phyloP scores from a whole-genome alignment of 2,113 vertebrate genomes.

The Eclectus roratus region DNA sequence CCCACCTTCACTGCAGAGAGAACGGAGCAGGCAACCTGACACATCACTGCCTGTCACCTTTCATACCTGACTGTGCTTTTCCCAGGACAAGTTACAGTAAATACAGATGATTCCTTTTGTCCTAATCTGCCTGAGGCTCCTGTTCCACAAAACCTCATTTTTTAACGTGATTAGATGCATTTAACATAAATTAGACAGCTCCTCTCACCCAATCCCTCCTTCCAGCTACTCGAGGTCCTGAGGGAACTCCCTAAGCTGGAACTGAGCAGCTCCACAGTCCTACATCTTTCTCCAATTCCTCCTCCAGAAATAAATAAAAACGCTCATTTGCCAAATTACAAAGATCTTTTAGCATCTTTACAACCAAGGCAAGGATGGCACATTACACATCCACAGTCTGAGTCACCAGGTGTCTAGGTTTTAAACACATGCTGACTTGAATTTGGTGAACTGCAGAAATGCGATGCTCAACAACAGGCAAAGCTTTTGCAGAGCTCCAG shows the following conservation, averaged over 20 bases:
- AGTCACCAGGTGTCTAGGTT: background rate
- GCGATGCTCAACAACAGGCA: background rate
- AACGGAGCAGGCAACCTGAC: background rate
- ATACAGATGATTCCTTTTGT: background rate
- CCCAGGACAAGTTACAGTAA: background rate
- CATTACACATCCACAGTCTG: background rate
- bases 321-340: background rate
- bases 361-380: background rate
- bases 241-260: background rate
- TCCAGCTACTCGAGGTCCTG: background rate
- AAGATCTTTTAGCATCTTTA: background rate
- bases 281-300: background rate
- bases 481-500: background rate
- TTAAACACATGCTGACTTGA: background rate
- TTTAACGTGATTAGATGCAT: background rate
- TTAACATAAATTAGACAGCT: slow-evolving; percentile 22
- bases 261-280: background rate
- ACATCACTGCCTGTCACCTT: background rate
- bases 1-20: background rate
- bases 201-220: slow-evolving; percentile 8
- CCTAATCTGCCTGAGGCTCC: slow-evolving; percentile 10
- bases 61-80: background rate
- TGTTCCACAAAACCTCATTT: slow-evolving; percentile 9
- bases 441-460: background rate
- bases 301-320: background rate